These are phyloP conservation scores for Heliconius himera DNA, from an alignment of 1,140 invertebrate genomes.

Conservation along the genomic window DNA sequence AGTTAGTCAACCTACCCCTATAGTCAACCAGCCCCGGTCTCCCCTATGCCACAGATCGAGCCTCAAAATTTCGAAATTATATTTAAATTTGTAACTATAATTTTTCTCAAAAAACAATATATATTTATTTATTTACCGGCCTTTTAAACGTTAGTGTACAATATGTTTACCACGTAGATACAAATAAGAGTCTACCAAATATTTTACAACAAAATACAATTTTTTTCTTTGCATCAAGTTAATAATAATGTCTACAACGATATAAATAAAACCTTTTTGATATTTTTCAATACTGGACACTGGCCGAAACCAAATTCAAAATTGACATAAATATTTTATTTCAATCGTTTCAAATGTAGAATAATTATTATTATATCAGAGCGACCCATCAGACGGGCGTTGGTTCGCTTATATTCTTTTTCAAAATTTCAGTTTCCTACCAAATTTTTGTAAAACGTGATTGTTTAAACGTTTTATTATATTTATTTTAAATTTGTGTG, in stretches of 20 bases:
- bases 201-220: neutral
- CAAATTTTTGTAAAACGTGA: slow-evolving; percentile 72
- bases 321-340: slow-evolving; percentile 24
- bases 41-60: neutral
- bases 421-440: slow-evolving; percentile 68
- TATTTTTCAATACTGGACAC: neutral
- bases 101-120: neutral
- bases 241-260: neutral
- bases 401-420: slow-evolving; percentile 61
- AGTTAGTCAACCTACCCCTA: no score
- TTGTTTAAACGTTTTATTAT: slow-evolving; percentile 56
- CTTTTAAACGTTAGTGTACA: no score
- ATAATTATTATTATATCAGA: slow-evolving; percentile 48
- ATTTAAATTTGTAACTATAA: no score
- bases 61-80: neutral
- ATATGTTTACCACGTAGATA: no score
- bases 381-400: slow-evolving; percentile 58
- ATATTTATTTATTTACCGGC: no score
- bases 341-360: slow-evolving; percentile 20
- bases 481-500: slow-evolving; percentile 55
- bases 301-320: slow-evolving; percentile 23
- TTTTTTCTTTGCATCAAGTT: neutral
- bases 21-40: no score
- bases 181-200: no score
- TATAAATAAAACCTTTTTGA: neutral